Evolutionary conservation across 2,888 invertebrate species (phyloP).

Genomic region (Cerastis leucographa): DNA sequence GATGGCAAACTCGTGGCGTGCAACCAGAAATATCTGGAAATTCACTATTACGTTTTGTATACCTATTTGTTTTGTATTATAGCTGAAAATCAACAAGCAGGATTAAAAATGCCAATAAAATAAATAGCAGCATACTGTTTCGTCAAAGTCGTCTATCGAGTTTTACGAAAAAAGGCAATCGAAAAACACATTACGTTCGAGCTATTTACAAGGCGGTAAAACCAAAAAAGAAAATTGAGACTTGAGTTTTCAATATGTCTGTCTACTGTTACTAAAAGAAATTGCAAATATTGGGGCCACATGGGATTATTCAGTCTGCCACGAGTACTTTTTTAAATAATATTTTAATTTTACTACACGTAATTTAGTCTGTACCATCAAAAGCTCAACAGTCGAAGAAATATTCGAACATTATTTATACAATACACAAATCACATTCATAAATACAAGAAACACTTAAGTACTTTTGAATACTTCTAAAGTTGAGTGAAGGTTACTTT

Average conservation of each 20-base stretch:
- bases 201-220: neutral
- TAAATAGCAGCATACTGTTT: neutral
- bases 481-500: neutral
- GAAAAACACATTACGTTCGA: neutral
- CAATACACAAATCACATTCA: neutral
- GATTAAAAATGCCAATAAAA: neutral
- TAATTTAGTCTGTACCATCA: neutral
- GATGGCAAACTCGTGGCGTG: neutral
- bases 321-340: neutral
- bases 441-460: neutral
- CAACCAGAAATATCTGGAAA: neutral
- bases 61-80: conserved; percentile 3
- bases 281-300: neutral
- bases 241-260: neutral
- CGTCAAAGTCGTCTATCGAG: neutral
- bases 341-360: neutral
- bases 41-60: neutral
- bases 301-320: neutral
- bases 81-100: neutral
- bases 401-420: neutral
- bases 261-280: neutral
- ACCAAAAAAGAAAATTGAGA: neutral
- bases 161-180: neutral
- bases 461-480: neutral
- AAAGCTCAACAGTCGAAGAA: neutral